A percentile compares a stretch with the other conserved stretches of the same genome.
phyloP scores from a whole-genome alignment of 2,888 invertebrate species.

The Diaphora mendica region DNA sequence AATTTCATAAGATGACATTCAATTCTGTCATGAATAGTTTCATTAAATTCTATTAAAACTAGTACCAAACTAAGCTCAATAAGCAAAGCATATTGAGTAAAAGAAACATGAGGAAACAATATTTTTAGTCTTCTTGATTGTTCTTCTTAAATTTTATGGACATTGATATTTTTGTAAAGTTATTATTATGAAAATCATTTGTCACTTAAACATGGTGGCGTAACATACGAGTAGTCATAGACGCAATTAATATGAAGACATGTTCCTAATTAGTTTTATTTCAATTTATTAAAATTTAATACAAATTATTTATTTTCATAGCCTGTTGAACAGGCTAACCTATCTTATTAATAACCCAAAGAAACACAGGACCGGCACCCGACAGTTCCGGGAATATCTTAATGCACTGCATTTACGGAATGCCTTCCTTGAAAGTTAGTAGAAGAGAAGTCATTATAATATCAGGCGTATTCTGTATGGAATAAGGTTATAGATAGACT shows the following conservation, averaged over 20 bases:
- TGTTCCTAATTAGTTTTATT: background rate
- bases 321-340: constrained; percentile 30
- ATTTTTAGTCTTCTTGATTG: background rate
- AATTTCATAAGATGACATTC: background rate
- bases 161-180: background rate
- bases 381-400: constrained; percentile 70
- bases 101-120: background rate
- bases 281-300: constrained; percentile 18
- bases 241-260: background rate
- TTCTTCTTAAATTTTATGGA: background rate
- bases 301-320: constrained; percentile 23
- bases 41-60: background rate
- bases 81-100: background rate
- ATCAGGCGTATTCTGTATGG: constrained; percentile 20
- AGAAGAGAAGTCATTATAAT: constrained; percentile 29
- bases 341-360: constrained; percentile 45
- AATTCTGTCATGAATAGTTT: background rate
- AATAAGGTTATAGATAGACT: constrained; percentile 21
- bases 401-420: constrained; percentile 62
- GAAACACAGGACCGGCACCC: constrained; percentile 52
- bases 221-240: background rate
- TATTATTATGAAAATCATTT: background rate
- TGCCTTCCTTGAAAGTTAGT: constrained; percentile 68
- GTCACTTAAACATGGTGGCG: background rate
- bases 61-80: background rate